phyloP scores from a whole-genome alignment of 2,113 vertebrate species.

The human region GRCh38 chr2:108309001-108309500 shows the following conservation, averaged over 20 bases:
- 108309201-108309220: not conserved
- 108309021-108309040: not conserved
- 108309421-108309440: not conserved
- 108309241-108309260: not conserved
- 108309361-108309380: not conserved
- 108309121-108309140: not conserved
- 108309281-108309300: not conserved
- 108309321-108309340: not conserved
- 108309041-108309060: not conserved
- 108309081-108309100: not conserved
- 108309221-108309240: not conserved
- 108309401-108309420: not conserved
- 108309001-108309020: not conserved
- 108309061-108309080: not conserved
- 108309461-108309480: not conserved
- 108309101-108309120: not conserved
- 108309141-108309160: not conserved
- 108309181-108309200: not conserved
- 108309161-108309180: not conserved
- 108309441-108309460: not conserved
- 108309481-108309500: not conserved
- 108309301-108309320: not conserved
- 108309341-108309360: not conserved
- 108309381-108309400: not conserved
- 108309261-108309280: not conserved